Evolutionary conservation across 2,888 invertebrate species (phyloP).

Genomic region (Theretra japonica): DNA sequence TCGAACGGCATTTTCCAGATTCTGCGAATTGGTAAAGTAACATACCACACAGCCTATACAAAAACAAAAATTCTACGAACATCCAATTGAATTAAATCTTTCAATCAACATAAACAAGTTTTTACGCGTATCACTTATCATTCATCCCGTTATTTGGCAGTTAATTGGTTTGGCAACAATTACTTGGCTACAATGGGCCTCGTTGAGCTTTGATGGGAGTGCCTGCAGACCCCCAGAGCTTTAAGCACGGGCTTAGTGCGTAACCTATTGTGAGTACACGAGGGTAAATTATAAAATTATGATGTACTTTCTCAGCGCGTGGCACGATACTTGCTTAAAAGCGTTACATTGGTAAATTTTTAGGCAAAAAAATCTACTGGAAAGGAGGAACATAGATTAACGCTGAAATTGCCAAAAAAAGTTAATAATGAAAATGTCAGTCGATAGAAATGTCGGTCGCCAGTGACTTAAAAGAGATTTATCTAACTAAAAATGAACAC

Average conservation of each 20-base stretch:
- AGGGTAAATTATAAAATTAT: background rate
- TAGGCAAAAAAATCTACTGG: too few relatives aligned
- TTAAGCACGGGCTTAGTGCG: background rate
- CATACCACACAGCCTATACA: background rate
- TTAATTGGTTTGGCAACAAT: constrained; percentile 10
- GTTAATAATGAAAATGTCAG: too few relatives aligned
- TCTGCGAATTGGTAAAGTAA: too few relatives aligned
- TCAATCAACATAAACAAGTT: background rate
- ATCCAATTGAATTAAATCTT: background rate
- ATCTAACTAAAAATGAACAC: too few relatives aligned
- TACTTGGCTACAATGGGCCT: constrained; percentile 39
- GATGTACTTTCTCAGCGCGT: background rate
- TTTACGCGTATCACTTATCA: background rate
- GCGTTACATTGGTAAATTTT: background rate
- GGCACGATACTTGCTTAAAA: background rate
- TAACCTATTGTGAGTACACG: background rate
- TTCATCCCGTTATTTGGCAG: background rate
- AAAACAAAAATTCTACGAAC: background rate
- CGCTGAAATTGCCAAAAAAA: too few relatives aligned
- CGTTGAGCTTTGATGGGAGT: constrained; percentile 37
- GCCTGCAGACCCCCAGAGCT: constrained; percentile 41
- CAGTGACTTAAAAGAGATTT: too few relatives aligned
- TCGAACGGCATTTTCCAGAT: too few relatives aligned
- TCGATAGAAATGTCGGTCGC: too few relatives aligned
- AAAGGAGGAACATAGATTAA: too few relatives aligned